phyloP scores from a whole-genome alignment of 1,140 invertebrate species.

The Phenacoccus solenopsis region DNA sequence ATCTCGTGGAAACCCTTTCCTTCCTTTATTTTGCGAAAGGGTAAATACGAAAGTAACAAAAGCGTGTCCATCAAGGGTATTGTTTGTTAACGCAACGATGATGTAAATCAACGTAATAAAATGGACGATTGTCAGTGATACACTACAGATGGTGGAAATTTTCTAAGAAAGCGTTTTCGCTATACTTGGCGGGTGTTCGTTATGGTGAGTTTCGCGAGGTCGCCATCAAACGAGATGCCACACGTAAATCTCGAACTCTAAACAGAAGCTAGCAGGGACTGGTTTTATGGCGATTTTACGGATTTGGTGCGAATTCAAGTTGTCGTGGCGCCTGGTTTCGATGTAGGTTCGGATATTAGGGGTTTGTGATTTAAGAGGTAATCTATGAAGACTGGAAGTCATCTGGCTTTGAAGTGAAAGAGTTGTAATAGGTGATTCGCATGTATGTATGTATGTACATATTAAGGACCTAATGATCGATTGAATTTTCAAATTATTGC shows the following conservation, averaged over 20 bases:
- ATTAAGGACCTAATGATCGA: no score
- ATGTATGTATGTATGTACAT: no score
- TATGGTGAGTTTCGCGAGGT: background rate
- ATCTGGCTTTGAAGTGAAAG: no score
- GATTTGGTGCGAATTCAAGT: background rate
- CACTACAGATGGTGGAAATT: background rate
- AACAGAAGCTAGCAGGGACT: background rate
- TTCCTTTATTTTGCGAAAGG: background rate
- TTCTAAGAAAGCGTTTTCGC: background rate
- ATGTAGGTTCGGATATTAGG: no score
- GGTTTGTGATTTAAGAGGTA: no score
- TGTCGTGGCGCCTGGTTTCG: background rate
- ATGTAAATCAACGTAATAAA: no score
- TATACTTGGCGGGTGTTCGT: background rate
- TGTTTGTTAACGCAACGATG: background rate
- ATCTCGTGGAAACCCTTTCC: background rate
- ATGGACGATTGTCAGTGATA: background rate
- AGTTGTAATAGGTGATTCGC: no score
- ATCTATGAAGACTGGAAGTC: no score
- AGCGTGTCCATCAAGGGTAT: background rate
- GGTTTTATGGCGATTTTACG: background rate
- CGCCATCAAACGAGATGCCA: no score
- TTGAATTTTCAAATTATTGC: no score
- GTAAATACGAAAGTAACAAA: background rate
- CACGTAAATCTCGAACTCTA: background rate